A percentile compares a stretch with the other conserved stretches of the same genome.
Evolutionary conservation across 2,113 vertebrate genomes (phyloP).

Genomic region (Sprattus sprattus): DNA sequence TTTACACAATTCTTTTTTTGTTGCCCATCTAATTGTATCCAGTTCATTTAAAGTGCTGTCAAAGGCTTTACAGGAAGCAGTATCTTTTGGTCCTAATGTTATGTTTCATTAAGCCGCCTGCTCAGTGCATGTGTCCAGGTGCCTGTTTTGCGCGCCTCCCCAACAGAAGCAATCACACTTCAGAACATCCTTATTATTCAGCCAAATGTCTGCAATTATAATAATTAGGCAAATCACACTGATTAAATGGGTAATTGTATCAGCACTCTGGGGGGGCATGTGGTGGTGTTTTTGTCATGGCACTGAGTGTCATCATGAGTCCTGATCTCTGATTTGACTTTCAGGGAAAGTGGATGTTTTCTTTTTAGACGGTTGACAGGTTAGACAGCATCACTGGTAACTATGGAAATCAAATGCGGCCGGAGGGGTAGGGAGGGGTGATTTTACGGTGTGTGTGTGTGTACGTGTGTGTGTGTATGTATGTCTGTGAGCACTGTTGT

Average conservation of each 20-base stretch:
- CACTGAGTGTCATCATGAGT: not conserved
- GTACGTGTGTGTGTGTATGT: not conserved
- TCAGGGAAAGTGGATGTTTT: constrained; percentile 10
- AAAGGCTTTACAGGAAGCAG: not conserved
- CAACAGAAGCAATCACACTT: not conserved
- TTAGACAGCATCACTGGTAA: constrained; percentile 14
- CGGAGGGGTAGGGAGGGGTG: not conserved
- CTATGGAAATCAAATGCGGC: constrained; percentile 21
- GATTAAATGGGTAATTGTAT: constrained; percentile 15
- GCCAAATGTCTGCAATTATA: not conserved
- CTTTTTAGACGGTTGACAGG: not conserved
- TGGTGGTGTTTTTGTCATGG: not conserved
- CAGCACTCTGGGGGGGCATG: not conserved
- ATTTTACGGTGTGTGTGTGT: not conserved
- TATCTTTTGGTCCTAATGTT: not conserved
- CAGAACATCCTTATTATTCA: not conserved
- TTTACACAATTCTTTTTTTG: not conserved
- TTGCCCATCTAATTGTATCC: not conserved
- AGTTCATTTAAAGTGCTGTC: not conserved
- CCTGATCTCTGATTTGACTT: not conserved
- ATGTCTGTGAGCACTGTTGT: constrained; percentile 42
- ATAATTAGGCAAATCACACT: constrained; percentile 10
- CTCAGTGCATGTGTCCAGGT: not conserved
- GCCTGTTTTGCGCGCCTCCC: not conserved
- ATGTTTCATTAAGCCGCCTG: not conserved